phyloP scores from a whole-genome alignment of 1,140 invertebrate genomes.

The Homarus americanus region DNA sequence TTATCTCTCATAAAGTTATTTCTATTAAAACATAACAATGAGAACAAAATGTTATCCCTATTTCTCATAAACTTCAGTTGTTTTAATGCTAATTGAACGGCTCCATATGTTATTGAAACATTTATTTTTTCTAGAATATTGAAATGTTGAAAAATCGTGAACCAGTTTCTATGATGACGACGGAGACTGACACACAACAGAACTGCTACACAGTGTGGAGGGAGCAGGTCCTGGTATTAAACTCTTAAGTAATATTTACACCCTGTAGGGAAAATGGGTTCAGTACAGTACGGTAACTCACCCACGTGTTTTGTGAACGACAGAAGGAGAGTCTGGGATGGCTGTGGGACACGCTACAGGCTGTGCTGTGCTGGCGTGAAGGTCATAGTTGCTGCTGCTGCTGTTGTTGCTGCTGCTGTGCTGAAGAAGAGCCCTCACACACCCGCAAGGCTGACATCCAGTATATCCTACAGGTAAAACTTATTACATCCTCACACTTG shows the following conservation, averaged over 20 bases:
- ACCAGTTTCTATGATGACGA: background rate
- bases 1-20: too few relatives aligned
- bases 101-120: background rate
- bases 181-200: too few relatives aligned
- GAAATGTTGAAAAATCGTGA: background rate
- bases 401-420: constrained; percentile 46
- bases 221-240: background rate
- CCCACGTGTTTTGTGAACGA: background rate
- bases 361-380: constrained; percentile 37
- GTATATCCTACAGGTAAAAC: constrained; percentile 37
- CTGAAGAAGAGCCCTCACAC: constrained; percentile 6
- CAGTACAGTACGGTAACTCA: too few relatives aligned
- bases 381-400: constrained; percentile 33
- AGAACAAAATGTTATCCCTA: background rate
- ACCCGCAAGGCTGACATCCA: constrained; percentile 40
- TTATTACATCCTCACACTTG: too few relatives aligned
- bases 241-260: background rate
- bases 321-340: constrained; percentile 12
- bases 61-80: background rate
- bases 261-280: too few relatives aligned
- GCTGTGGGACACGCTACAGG: background rate
- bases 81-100: background rate
- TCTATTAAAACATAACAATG: too few relatives aligned
- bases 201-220: background rate
- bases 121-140: background rate